These are phyloP conservation scores for Phenganax stokvisi DNA, from an alignment of 92 coral and sea anemone species.

Conservation along the genomic window DNA sequence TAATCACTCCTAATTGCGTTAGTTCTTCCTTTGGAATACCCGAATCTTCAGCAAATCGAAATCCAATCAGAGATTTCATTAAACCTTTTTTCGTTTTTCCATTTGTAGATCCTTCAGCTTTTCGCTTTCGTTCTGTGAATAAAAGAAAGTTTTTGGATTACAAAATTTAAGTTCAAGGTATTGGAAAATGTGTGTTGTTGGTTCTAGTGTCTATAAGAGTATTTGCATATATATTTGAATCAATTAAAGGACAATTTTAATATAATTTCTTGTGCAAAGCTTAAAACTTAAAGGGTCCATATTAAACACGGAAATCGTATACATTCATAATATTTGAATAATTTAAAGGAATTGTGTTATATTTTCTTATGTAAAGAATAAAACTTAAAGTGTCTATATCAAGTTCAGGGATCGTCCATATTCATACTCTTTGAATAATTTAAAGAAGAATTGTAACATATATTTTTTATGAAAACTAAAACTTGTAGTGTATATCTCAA, in stretches of 20 bases:
- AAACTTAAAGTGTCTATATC: no score
- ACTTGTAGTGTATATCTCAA: not conserved
- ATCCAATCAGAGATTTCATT: slow-evolving; percentile 9
- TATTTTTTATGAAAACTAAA: not conserved
- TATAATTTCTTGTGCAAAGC: no score
- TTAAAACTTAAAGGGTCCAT: no score
- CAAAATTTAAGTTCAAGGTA: not conserved
- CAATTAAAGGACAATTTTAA: no score
- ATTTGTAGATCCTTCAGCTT: not conserved
- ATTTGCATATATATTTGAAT: no score
- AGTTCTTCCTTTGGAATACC: not conserved
- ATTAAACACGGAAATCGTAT: no score
- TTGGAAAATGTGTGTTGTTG: not conserved
- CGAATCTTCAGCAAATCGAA: slow-evolving; percentile 2
- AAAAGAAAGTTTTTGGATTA: not conserved
- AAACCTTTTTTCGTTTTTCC: not conserved
- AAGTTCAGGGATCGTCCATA: no score
- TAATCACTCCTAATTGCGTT: slow-evolving; percentile 53
- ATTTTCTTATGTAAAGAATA: no score
- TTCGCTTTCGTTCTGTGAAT: not conserved
- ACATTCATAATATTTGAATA: no score
- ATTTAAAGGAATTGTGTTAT: no score
- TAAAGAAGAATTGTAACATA: no score
- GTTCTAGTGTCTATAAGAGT: not conserved
- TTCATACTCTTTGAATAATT: no score